Conservation (phyloP, 2,113 vertebrate species). For the Cacatua alba region DNA sequence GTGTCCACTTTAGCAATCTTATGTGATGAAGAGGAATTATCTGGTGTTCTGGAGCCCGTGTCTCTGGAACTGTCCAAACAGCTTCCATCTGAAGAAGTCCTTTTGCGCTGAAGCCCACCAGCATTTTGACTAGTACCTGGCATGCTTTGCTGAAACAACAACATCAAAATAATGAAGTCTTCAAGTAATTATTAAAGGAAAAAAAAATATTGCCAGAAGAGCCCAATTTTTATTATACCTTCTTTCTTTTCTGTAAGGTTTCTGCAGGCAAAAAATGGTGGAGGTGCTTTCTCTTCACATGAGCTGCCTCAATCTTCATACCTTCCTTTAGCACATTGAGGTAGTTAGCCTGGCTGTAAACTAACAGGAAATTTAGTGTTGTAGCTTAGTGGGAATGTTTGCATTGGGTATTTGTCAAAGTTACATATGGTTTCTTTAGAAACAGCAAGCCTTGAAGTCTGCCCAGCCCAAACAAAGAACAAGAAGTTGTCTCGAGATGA, state of each 20-base stretch:
- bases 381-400: neutral
- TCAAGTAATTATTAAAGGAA: neutral
- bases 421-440: too few relatives aligned
- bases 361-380: conserved; percentile 60
- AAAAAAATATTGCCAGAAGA: neutral
- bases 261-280: conserved; percentile 92
- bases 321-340: conserved; percentile 94
- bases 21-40: conserved; percentile 75
- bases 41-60: conserved; percentile 81
- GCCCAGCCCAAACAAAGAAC: neutral
- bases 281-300: conserved; percentile 94
- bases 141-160: conserved; percentile 80
- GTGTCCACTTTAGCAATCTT: conserved; percentile 73
- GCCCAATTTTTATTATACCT: conserved; percentile 72
- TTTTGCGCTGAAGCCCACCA: conserved; percentile 82
- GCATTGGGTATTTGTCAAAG: neutral
- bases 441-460: neutral
- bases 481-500: neutral
- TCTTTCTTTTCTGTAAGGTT: conserved; percentile 91
- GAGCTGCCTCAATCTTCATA: conserved; percentile 95
- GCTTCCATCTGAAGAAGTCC: conserved; percentile 83
- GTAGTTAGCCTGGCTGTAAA: conserved; percentile 94
- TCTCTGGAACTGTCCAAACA: conserved; percentile 85
- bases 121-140: conserved; percentile 82
- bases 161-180: neutral